phyloP scores from a whole-genome alignment of 2,113 vertebrate species.

The Pavo muticus region DNA sequence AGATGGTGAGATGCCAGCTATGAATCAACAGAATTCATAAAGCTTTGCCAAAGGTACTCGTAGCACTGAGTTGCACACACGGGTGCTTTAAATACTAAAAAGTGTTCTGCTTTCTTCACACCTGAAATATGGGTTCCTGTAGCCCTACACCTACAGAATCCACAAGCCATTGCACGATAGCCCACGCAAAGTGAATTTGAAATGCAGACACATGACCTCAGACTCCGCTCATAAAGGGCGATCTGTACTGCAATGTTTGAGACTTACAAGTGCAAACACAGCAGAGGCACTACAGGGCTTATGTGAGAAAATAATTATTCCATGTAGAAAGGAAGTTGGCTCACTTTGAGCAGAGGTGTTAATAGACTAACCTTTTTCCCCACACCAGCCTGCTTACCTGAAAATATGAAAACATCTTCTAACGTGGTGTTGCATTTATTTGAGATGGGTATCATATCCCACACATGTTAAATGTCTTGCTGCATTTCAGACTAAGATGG shows the following conservation, averaged over 20 bases:
- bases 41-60: slow-evolving; percentile 33
- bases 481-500: slow-evolving; percentile 10
- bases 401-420: slow-evolving; percentile 49
- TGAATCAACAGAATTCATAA: slow-evolving; percentile 50
- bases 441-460: not conserved
- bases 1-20: slow-evolving; percentile 19
- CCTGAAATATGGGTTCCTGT: slow-evolving; percentile 12
- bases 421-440: not conserved
- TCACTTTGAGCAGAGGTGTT: slow-evolving; percentile 58
- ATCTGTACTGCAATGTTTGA: slow-evolving; percentile 58
- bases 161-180: not conserved
- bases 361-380: slow-evolving; percentile 57
- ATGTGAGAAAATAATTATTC: slow-evolving; percentile 63
- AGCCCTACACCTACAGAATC: slow-evolving; percentile 26
- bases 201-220: slow-evolving; percentile 46
- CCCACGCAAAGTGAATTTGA: not conserved
- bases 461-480: not conserved
- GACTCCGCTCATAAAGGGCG: slow-evolving; percentile 40
- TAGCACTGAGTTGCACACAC: slow-evolving; percentile 17
- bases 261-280: slow-evolving; percentile 55
- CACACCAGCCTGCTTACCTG: slow-evolving; percentile 36
- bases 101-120: slow-evolving; percentile 29
- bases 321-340: slow-evolving; percentile 58
- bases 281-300: slow-evolving; percentile 41
- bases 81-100: slow-evolving; percentile 28